Percentiles rank a stretch among this genome's conserved stretches.
These are phyloP conservation scores for Hipposideros larvatus DNA, from an alignment of 2,797 vertebrate genomes.

Conservation along the genomic window DNA sequence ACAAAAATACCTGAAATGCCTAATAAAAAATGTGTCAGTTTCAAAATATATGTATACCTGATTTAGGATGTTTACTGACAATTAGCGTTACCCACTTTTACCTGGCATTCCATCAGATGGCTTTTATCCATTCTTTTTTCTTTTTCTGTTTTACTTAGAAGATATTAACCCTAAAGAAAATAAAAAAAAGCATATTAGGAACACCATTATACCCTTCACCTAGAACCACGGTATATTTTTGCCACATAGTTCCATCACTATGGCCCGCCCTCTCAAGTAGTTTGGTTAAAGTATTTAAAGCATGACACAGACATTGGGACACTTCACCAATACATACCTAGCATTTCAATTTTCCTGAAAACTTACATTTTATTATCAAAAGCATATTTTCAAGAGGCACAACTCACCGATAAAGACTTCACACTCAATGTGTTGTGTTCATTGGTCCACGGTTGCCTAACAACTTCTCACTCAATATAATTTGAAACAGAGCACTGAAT, in stretches of 20 bases:
- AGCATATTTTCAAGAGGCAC: conserved; percentile 11
- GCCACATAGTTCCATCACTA: background rate
- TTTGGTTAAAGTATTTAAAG: background rate
- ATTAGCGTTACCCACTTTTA: background rate
- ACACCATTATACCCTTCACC: background rate
- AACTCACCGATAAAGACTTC: background rate
- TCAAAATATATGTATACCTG: conserved; percentile 26
- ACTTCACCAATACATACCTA: background rate
- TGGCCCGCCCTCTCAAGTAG: background rate
- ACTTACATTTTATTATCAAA: conserved; percentile 43
- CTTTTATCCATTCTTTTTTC: background rate
- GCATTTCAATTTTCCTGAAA: background rate
- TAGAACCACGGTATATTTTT: background rate
- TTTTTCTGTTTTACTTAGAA: conserved; percentile 15
- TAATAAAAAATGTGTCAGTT: conserved; percentile 60
- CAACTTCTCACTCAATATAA: background rate
- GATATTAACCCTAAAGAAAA: conserved; percentile 38
- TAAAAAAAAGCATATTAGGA: background rate
- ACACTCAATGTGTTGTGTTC: background rate
- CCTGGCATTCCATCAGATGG: background rate
- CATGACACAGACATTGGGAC: background rate
- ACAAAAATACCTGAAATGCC: conserved; percentile 58
- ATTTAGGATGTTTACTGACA: conserved; percentile 41
- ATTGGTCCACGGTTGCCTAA: background rate
- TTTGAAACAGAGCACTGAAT: background rate